Evolutionary conservation across 2,888 invertebrate genomes (phyloP).

Genomic region (Polydesmus complanatus): DNA sequence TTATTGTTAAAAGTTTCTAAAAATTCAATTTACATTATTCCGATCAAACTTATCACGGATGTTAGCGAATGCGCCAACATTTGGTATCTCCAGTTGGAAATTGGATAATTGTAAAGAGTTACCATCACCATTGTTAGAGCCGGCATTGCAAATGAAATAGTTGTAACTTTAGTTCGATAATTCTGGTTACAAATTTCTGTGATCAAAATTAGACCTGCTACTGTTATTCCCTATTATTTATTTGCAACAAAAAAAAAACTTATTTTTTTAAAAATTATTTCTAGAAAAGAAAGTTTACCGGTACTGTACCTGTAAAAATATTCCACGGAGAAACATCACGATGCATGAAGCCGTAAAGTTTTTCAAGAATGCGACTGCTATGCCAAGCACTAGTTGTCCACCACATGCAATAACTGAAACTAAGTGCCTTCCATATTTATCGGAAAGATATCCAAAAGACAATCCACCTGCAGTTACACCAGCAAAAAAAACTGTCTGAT

Average conservation of each 20-base stretch:
- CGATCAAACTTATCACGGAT: background rate
- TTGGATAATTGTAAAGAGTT: background rate
- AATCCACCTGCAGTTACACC: conserved; percentile 5
- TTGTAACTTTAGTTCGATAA: conserved; percentile 5
- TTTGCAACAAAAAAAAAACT: background rate
- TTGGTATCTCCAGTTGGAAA: conserved; percentile 7
- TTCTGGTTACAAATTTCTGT: conserved; percentile 3
- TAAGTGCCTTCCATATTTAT: conserved; percentile 2
- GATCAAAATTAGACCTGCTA: conserved; percentile 5
- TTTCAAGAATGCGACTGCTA: background rate
- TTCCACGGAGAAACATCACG: conserved; percentile 3
- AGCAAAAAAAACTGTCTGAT: conserved; percentile 1
- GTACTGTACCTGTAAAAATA: conserved; percentile 5
- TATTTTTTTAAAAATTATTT: background rate
- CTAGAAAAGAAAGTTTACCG: background rate
- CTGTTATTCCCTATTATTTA: background rate
- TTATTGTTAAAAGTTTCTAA: background rate
- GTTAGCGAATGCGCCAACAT: conserved; percentile 3
- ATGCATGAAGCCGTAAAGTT: conserved; percentile 2
- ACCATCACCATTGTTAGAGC: conserved; percentile 2
- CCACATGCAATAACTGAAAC: background rate
- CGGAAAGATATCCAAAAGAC: conserved; percentile 1
- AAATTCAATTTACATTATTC: conserved; percentile 3
- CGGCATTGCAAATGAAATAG: background rate
- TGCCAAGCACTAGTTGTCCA: conserved; percentile 1